phyloP scores from a whole-genome alignment of 2,888 invertebrate species.

The Agrotis puta region DNA sequence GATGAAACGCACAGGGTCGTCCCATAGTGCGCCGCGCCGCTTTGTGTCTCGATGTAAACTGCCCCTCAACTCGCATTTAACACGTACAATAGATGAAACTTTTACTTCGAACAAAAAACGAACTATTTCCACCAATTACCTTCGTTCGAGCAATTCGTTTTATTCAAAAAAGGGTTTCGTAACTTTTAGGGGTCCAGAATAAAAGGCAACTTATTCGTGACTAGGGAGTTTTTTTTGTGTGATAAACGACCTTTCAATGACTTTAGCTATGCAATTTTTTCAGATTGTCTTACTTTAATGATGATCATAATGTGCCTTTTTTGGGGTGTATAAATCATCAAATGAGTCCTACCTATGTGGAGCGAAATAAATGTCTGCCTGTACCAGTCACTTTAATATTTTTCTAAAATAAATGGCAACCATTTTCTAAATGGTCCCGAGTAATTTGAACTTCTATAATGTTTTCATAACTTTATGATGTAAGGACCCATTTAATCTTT shows the following conservation, averaged over 20 bases:
- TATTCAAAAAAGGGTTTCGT: slow-evolving; percentile 12
- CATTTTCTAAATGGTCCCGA: slow-evolving; percentile 18
- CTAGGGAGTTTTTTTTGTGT: background rate
- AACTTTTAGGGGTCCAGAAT: background rate
- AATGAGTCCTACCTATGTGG: too few species aligned
- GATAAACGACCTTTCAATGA: background rate
- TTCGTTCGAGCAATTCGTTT: background rate
- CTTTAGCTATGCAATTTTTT: background rate
- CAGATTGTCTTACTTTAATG: background rate
- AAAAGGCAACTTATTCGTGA: background rate
- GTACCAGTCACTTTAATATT: too few species aligned
- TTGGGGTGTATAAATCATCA: too few species aligned
- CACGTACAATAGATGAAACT: slow-evolving; percentile 6
- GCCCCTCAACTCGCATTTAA: background rate
- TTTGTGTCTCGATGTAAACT: too few species aligned
- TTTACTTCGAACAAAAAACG: slow-evolving; percentile 4
- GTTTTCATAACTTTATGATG: slow-evolving; percentile 40
- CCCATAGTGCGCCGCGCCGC: too few species aligned
- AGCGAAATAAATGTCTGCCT: too few species aligned
- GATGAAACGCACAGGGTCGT: too few species aligned
- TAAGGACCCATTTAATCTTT: slow-evolving; percentile 23
- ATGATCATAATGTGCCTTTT: background rate
- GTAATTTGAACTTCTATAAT: slow-evolving; percentile 27
- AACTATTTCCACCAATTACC: slow-evolving; percentile 12
- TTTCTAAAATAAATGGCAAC: too few species aligned